A percentile compares a stretch with the other conserved stretches of the same genome.
These are phyloP conservation scores for Petaurus breviceps DNA, from an alignment of 2,113 vertebrate genomes.

Conservation along the genomic window DNA sequence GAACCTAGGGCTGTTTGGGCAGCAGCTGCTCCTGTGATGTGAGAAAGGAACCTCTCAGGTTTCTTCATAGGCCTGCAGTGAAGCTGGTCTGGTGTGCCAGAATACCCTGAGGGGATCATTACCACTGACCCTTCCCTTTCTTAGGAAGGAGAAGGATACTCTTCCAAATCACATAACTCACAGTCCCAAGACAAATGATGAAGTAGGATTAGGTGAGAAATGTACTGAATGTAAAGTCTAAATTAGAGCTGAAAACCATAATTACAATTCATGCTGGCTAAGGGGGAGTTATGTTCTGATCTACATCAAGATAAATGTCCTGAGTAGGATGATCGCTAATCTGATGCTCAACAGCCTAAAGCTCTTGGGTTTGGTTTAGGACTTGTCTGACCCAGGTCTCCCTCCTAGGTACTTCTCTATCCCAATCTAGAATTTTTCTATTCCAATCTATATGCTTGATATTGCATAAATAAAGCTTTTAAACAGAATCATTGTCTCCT, in stretches of 20 bases:
- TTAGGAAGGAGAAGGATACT: neutral
- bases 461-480: neutral
- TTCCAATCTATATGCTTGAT: neutral
- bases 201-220: neutral
- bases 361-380: neutral
- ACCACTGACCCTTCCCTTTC: neutral
- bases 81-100: neutral
- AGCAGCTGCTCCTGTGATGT: neutral
- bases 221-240: neutral
- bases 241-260: neutral
- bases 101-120: neutral
- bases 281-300: neutral
- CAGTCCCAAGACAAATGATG: neutral
- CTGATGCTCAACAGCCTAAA: neutral
- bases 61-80: neutral
- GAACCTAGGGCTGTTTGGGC: neutral
- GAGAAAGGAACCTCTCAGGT: neutral
- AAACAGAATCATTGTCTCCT: neutral
- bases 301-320: neutral
- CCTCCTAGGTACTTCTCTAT: neutral
- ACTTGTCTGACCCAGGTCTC: neutral
- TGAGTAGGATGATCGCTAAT: neutral
- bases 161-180: neutral
- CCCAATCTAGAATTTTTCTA: neutral
- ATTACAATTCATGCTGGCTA: neutral